Percentiles rank a stretch among this genome's conserved stretches.
Evolutionary conservation across 2,113 vertebrate genomes (phyloP).

Genomic region (Oncorhynchus gorbuscha): DNA sequence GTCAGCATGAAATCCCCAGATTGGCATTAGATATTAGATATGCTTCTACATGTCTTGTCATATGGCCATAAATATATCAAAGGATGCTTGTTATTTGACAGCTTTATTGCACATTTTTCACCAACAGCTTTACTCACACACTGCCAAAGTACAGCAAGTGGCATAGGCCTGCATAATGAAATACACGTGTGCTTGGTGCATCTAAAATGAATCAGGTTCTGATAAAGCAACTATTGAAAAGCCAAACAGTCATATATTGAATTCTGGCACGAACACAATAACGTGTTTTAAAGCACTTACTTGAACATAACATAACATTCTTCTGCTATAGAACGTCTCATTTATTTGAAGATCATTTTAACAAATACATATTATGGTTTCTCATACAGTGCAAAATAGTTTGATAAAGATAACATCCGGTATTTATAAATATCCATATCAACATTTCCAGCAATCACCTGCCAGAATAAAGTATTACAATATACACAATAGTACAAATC

Average conservation of each 20-base stretch:
- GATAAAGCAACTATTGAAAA: conserved; percentile 32
- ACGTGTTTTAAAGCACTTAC: conserved; percentile 67
- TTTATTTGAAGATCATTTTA: conserved; percentile 18
- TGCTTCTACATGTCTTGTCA: neutral
- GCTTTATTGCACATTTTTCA: conserved; percentile 70
- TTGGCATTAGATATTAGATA: neutral
- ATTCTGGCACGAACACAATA: conserved; percentile 72
- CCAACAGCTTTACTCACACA: conserved; percentile 61
- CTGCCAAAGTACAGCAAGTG: conserved; percentile 62
- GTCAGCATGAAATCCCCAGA: neutral
- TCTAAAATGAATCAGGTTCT: conserved; percentile 36
- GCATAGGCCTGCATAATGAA: conserved; percentile 41
- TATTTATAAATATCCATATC: conserved; percentile 62
- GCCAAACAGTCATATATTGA: conserved; percentile 58
- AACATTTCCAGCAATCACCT: conserved; percentile 54
- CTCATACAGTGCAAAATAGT: conserved; percentile 71
- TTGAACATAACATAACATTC: conserved; percentile 56
- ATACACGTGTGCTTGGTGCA: conserved; percentile 51
- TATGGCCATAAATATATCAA: neutral
- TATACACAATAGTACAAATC: conserved; percentile 66
- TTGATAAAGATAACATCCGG: conserved; percentile 46
- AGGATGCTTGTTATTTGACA: conserved; percentile 39
- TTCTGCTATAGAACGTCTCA: conserved; percentile 58
- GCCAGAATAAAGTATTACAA: conserved; percentile 47
- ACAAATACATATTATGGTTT: conserved; percentile 48